A percentile compares a stretch with the other conserved stretches of the same genome.
Evolutionary conservation across 1,140 invertebrate genomes (phyloP).

Genomic region (Zaprionus davidi): DNA sequence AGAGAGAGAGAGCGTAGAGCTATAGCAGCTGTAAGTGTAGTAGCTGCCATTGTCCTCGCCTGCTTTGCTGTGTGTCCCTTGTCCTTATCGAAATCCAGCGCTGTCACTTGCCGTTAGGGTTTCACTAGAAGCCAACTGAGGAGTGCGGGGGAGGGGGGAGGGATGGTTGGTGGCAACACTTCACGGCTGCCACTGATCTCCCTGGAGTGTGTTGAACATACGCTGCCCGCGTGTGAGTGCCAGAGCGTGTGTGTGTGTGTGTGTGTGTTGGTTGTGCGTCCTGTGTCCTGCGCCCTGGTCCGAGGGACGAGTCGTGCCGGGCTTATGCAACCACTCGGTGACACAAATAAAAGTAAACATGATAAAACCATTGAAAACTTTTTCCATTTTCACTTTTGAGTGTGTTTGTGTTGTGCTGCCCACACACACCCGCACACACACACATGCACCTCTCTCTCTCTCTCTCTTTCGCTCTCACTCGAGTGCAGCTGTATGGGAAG

Average conservation of each 20-base stretch:
- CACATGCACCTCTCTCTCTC: conserved; percentile 13
- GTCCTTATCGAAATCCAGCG: conserved; percentile 53
- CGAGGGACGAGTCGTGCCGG: conserved; percentile 34
- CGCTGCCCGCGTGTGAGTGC: conserved; percentile 34
- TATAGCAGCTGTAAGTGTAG: conserved; percentile 16
- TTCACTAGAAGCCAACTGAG: neutral
- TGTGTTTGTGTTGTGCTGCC: conserved; percentile 75
- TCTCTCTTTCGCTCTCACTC: neutral
- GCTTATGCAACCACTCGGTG: conserved; percentile 82
- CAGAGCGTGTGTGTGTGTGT: neutral
- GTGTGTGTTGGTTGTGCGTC: conserved; percentile 9
- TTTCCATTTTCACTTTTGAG: conserved; percentile 83
- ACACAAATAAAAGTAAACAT: conserved; percentile 83
- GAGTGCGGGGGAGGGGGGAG: neutral
- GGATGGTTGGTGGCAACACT: conserved; percentile 41
- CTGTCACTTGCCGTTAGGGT: conserved; percentile 40
- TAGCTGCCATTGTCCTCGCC: conserved; percentile 42
- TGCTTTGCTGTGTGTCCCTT: conserved; percentile 30
- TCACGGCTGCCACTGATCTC: conserved; percentile 77
- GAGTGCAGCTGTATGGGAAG: conserved; percentile 58
- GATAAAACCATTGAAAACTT: conserved; percentile 82
- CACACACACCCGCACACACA: conserved; percentile 8
- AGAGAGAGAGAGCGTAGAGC: neutral
- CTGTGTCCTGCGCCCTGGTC: conserved; percentile 26
- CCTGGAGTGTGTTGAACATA: conserved; percentile 79